Percentiles rank a stretch among this genome's conserved stretches.
Evolutionary conservation across 1,140 invertebrate species (phyloP).

Genomic region (Lepidurus apus): DNA sequence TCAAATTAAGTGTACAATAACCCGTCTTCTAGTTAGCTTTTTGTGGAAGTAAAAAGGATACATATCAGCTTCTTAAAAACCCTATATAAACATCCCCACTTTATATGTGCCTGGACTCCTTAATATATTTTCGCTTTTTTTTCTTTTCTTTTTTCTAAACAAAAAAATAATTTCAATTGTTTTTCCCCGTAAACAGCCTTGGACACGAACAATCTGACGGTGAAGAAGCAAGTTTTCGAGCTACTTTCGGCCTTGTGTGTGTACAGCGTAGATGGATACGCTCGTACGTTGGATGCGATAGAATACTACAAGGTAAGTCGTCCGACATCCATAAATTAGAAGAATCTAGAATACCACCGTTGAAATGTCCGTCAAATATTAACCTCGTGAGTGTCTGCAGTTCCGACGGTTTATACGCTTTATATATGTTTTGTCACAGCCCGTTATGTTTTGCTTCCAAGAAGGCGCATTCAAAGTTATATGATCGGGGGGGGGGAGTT

Average conservation of each 20-base stretch:
- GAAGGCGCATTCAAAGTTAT: not conserved
- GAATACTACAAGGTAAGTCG: slow-evolving; percentile 74
- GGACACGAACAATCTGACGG: slow-evolving; percentile 73
- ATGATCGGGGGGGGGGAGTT: not conserved
- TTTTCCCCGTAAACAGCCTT: slow-evolving; percentile 57
- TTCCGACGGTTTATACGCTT: not conserved
- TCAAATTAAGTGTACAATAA: too few relatives aligned
- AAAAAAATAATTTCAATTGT: slow-evolving; percentile 28
- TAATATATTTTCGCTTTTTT: not conserved
- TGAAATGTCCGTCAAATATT: not conserved
- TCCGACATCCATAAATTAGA: not conserved
- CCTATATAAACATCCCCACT: not conserved
- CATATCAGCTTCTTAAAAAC: not conserved
- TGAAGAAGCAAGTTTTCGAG: slow-evolving; percentile 89
- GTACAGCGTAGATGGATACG: slow-evolving; percentile 78
- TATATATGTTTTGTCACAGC: slow-evolving; percentile 15
- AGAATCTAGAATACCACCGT: not conserved
- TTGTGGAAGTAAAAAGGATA: too few relatives aligned
- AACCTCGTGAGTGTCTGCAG: not conserved
- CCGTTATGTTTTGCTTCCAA: not conserved
- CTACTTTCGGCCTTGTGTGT: slow-evolving; percentile 82
- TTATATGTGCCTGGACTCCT: not conserved
- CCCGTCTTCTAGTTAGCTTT: too few relatives aligned
- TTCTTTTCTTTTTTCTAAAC: not conserved
- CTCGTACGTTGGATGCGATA: slow-evolving; percentile 74